Conservation (phyloP, 2,888 invertebrate species). For the Nephrotoma flavescens region DNA sequence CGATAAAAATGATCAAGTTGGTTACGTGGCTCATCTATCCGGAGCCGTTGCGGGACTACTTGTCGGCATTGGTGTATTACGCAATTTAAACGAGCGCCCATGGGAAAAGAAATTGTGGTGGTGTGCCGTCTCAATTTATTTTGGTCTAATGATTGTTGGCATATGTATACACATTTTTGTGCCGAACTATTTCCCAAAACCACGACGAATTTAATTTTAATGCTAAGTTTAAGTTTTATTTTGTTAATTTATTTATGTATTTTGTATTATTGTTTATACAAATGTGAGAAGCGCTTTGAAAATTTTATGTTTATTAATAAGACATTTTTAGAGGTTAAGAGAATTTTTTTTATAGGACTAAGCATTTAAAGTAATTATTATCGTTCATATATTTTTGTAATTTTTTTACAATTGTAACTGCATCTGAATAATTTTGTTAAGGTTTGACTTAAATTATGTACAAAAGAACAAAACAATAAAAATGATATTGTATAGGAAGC, state of each 20-base stretch:
- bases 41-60: slow-evolving; percentile 76
- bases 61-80: slow-evolving; percentile 67
- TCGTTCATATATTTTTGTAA: background rate
- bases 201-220: background rate
- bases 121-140: slow-evolving; percentile 57
- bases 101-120: slow-evolving; percentile 77
- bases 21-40: slow-evolving; percentile 87
- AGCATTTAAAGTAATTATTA: background rate
- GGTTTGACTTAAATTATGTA: background rate
- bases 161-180: slow-evolving; percentile 59
- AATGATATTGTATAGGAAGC: background rate
- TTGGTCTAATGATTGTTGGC: slow-evolving; percentile 55
- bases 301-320: background rate
- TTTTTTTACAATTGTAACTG: background rate
- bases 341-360: background rate
- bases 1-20: slow-evolving; percentile 59
- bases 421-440: background rate
- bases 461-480: background rate
- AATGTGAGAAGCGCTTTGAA: background rate
- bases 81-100: slow-evolving; percentile 61
- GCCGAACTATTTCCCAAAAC: slow-evolving; percentile 36
- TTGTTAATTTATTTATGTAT: background rate
- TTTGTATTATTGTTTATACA: background rate
- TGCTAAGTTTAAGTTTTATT: background rate
- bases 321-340: background rate